Base-by-base conservation (phyloP, 2,888 invertebrate species). In the Xanthia icteritia region DNA sequence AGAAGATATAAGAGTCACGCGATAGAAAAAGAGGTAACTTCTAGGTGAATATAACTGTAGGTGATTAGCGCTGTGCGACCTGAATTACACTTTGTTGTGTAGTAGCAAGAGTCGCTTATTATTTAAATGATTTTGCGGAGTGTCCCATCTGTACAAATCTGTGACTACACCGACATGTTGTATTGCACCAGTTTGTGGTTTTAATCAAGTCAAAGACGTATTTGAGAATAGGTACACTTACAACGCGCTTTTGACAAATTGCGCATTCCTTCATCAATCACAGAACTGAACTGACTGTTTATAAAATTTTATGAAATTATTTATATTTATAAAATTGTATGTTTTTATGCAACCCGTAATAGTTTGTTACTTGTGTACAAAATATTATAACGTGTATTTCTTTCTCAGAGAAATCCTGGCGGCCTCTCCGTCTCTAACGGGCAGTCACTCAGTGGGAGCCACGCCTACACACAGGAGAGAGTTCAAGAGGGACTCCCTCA, bases 381-480 rank as follows among this genome's bases (percentile, higher is more conserved):
- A 36, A 23, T 20, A 36, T 61, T 36, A 36, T 36, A 36, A 23
- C 1, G 13, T 36, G 36, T 23, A n/a, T 84, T 73, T 77, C 66
- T 71, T 82, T 87, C 85, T 1, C 92, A 97, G 98, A 86, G 98
- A 99, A 89, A 98, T 98, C 82, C 95, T 98, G 76, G 97, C 97
- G 0, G 97, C 97, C 2, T 96, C 97, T 51, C 97, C 97, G 15
- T 94, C 97, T 8, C 88, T 97, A 6, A 96, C 94, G 0, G 92
- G 93, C 6, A 75, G 87, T 39, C 94, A 94, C 86, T 92, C 95
- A 0, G 91, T 92, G 13, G 92, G 94, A 8, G 92, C 92, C 39
- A 95, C 96, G 0, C 95, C 95, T 0, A 94, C 95, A 0, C 95
- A 94, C 63, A 88, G 95, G 13, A 91, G 95, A 48, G 96, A 96